These are phyloP conservation scores for Sicus ferrugineus DNA, from an alignment of 2,888 invertebrate species.

Conservation along the genomic window DNA sequence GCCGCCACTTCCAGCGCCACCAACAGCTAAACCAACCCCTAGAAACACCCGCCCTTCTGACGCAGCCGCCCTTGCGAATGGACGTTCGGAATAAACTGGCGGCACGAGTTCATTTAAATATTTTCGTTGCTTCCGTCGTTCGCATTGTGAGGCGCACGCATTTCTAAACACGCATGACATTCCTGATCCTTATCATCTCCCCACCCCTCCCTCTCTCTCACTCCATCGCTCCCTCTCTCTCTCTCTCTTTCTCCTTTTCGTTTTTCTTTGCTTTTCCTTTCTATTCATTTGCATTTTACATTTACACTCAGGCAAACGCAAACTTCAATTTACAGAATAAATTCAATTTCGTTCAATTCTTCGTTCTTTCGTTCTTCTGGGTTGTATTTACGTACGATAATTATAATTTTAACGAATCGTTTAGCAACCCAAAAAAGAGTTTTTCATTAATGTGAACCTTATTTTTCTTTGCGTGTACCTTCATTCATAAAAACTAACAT, in stretches of 20 bases:
- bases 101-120: conserved; percentile 30
- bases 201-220: background rate
- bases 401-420: no score
- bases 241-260: background rate
- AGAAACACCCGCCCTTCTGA: no score
- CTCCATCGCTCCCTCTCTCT: background rate
- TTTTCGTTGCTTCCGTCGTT: conserved; percentile 28
- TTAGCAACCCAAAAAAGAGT: no score
- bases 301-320: no score
- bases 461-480: no score
- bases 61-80: background rate
- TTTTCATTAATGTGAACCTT: no score
- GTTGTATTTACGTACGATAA: no score
- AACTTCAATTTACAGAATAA: no score
- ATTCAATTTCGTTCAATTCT: no score
- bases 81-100: conserved; percentile 15
- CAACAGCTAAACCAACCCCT: background rate
- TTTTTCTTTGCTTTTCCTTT: background rate
- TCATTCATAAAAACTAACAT: no score
- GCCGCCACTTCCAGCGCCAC: background rate
- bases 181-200: background rate
- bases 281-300: background rate
- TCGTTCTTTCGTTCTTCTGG: no score
- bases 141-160: background rate
- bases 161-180: conserved; percentile 19